A percentile compares a stretch with the other conserved stretches of the same genome.
These are phyloP conservation scores for Nasonia longicornis DNA, from an alignment of 1,140 invertebrate species.

Conservation along the genomic window DNA sequence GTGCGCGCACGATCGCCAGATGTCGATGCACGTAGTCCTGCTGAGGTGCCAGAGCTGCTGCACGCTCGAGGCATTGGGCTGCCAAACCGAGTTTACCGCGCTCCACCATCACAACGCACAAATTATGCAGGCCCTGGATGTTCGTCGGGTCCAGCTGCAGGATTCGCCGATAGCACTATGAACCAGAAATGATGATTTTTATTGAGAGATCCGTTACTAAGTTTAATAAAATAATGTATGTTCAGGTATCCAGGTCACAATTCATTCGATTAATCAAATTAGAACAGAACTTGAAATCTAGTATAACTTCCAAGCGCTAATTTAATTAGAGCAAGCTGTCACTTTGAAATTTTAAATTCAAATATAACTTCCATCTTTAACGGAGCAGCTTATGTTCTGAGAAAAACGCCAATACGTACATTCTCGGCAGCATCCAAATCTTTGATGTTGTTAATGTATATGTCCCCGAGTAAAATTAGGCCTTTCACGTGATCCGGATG, in stretches of 20 bases:
- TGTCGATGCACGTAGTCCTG: constrained; percentile 93
- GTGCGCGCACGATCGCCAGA: constrained; percentile 84
- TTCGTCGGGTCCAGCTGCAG: constrained; percentile 89
- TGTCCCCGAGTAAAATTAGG: constrained; percentile 93
- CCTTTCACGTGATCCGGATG: constrained; percentile 96
- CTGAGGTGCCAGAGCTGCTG: constrained; percentile 82
- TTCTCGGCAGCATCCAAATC: constrained; percentile 92
- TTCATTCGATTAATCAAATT: too few species aligned
- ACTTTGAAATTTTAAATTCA: too few species aligned
- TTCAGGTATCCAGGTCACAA: too few species aligned
- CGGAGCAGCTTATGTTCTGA: not conserved
- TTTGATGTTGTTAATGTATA: constrained; percentile 96
- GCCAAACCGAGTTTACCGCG: constrained; percentile 85
- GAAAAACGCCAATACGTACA: constrained; percentile 70
- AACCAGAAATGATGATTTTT: not conserved
- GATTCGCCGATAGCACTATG: constrained; percentile 90
- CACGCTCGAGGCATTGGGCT: constrained; percentile 85
- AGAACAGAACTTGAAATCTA: not conserved
- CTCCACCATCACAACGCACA: constrained; percentile 96
- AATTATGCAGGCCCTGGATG: constrained; percentile 94
- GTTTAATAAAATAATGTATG: too few species aligned
- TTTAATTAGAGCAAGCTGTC: not conserved
- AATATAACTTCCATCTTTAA: too few species aligned
- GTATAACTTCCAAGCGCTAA: not conserved
- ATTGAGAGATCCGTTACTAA: not conserved